These are phyloP conservation scores for Alectura lathami DNA, from an alignment of 2,113 vertebrate species.

Conservation along the genomic window DNA sequence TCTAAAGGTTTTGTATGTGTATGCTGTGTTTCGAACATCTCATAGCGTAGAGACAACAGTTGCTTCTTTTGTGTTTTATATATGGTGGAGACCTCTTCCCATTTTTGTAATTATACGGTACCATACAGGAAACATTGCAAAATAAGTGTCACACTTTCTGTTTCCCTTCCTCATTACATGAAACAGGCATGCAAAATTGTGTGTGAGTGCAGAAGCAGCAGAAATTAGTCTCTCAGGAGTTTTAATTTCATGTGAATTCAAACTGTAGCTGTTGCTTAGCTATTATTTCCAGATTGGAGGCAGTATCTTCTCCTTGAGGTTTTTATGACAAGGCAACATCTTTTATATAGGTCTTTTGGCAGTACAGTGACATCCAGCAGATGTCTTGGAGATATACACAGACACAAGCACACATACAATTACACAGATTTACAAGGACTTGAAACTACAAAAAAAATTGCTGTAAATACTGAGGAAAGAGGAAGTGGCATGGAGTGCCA, in stretches of 20 bases:
- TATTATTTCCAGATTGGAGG: background rate
- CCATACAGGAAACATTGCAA: accelerated
- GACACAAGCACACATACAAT: background rate
- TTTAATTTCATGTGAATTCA: background rate
- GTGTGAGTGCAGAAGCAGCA: background rate
- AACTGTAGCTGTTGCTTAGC: background rate
- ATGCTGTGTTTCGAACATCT: background rate
- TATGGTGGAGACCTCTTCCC: background rate
- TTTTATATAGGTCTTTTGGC: background rate
- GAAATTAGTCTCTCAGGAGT: background rate
- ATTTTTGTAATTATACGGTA: background rate
- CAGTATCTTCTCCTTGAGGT: background rate
- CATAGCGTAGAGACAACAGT: background rate
- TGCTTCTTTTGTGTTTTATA: background rate
- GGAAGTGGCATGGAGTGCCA: background rate
- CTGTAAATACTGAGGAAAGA: background rate
- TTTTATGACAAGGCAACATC: background rate
- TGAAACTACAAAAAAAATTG: background rate
- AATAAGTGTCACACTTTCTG: background rate
- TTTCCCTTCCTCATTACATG: background rate
- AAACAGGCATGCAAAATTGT: background rate
- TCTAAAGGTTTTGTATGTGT: background rate
- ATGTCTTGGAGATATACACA: background rate
- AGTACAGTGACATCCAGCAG: background rate
- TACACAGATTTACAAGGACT: background rate